phyloP scores from a whole-genome alignment of 2,888 invertebrate genomes.

The Brachyptera putata region DNA sequence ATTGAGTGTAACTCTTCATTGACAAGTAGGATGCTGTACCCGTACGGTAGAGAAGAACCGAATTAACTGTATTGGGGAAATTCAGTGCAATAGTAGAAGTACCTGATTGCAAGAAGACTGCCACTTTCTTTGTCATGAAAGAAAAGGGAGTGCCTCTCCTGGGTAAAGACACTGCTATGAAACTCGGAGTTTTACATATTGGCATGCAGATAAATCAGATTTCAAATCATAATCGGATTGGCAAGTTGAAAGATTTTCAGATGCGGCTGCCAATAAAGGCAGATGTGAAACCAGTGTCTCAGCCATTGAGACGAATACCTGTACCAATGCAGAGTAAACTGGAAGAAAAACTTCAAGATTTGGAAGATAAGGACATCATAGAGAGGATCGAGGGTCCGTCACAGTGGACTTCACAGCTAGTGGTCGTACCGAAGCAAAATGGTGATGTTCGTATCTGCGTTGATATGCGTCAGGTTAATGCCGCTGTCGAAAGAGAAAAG shows the following conservation, averaged over 20 bases:
- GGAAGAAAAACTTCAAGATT: slow-evolving; percentile 34
- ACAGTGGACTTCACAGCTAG: slow-evolving; percentile 36
- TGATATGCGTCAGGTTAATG: slow-evolving; percentile 36
- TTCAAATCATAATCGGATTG: background rate
- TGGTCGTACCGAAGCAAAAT: slow-evolving; percentile 36
- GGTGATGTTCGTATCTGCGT: slow-evolving; percentile 37
- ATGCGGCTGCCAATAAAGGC: slow-evolving; percentile 2
- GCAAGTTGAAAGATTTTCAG: slow-evolving; percentile 1
- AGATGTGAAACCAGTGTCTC: slow-evolving; percentile 35
- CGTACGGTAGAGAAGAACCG: slow-evolving; percentile 14
- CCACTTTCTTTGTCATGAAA: slow-evolving; percentile 20
- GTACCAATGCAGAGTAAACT: slow-evolving; percentile 37
- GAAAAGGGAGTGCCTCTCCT: slow-evolving; percentile 19
- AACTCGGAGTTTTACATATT: slow-evolving; percentile 17
- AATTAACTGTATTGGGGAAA: slow-evolving; percentile 12
- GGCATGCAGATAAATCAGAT: background rate
- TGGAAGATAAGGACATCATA: slow-evolving; percentile 28
- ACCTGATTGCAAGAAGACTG: background rate
- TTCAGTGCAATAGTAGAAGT: slow-evolving; percentile 3
- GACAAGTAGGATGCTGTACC: slow-evolving; percentile 8
- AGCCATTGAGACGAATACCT: slow-evolving; percentile 39
- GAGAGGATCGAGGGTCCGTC: too few species aligned
- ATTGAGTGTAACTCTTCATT: background rate
- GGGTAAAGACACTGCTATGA: slow-evolving; percentile 21
- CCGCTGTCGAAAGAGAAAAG: slow-evolving; percentile 35